phyloP scores from a whole-genome alignment of 2,888 invertebrate genomes.

The Ormyrus nitidulus region DNA sequence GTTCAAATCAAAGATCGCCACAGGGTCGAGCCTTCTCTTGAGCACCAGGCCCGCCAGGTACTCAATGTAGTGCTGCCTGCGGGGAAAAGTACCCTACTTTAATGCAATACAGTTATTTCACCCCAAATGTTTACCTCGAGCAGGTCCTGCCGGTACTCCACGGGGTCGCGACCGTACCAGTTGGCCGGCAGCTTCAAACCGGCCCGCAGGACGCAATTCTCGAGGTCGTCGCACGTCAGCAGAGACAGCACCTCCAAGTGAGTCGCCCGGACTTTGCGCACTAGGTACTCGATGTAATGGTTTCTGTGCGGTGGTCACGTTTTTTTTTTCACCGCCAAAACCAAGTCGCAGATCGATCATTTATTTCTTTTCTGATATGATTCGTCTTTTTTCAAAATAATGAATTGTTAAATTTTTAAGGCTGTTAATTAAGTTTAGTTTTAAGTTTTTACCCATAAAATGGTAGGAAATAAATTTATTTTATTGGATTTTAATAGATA shows the following conservation, averaged over 20 bases:
- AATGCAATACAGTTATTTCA: conserved; percentile 12
- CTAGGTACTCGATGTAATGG: conserved; percentile 94
- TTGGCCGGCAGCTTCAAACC: conserved; percentile 85
- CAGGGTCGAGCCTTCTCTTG: conserved; percentile 89
- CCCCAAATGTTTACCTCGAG: conserved; percentile 75
- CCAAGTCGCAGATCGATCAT: conserved; percentile 6
- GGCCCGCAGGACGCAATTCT: conserved; percentile 86
- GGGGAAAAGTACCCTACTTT: conserved; percentile 69
- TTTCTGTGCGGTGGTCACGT: conserved; percentile 78
- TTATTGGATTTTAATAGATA: too few relatives aligned
- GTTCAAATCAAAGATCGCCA: conserved; percentile 89
- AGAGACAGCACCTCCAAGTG: conserved; percentile 87
- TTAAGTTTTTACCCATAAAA: too few relatives aligned
- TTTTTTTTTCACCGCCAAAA: not conserved
- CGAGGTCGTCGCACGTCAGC: conserved; percentile 87
- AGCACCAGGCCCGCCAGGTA: conserved; percentile 93
- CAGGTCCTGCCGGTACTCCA: conserved; percentile 76
- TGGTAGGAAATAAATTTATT: too few relatives aligned
- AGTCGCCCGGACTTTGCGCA: conserved; percentile 83
- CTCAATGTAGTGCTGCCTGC: conserved; percentile 96
- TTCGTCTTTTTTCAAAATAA: not conserved
- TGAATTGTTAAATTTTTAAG: too few relatives aligned
- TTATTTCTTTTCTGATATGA: conserved; percentile 5
- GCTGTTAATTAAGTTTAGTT: too few relatives aligned
- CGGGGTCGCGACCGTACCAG: conserved; percentile 81